phyloP scores from a whole-genome alignment of 2,888 invertebrate species.

The Pammene aurita region DNA sequence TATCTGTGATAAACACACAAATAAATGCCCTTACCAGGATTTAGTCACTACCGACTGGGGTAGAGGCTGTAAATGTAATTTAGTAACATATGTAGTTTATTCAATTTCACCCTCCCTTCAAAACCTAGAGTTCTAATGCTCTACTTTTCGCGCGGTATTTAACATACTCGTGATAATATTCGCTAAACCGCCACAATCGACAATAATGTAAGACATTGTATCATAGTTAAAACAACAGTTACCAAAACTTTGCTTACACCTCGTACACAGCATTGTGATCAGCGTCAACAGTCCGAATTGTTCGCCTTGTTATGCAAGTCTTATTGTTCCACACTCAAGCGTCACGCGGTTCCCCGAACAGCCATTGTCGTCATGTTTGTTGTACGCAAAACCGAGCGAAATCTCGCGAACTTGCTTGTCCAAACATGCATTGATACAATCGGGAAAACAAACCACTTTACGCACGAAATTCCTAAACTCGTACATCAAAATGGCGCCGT shows the following conservation, averaged over 20 bases:
- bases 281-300: slow-evolving; percentile 72
- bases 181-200: slow-evolving; percentile 38
- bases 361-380: slow-evolving; percentile 80
- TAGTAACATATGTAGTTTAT: too few species aligned
- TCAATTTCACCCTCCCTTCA: neutral
- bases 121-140: neutral
- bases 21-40: too few species aligned
- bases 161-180: slow-evolving; percentile 28
- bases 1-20: too few species aligned
- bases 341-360: slow-evolving; percentile 75
- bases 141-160: neutral
- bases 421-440: slow-evolving; percentile 67
- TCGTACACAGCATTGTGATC: slow-evolving; percentile 69
- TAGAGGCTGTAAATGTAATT: too few species aligned
- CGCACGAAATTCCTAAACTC: slow-evolving; percentile 37
- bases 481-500: slow-evolving; percentile 29
- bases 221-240: slow-evolving; percentile 55
- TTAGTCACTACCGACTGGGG: too few species aligned
- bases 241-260: slow-evolving; percentile 65
- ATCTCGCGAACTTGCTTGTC: slow-evolving; percentile 72
- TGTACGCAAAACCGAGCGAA: slow-evolving; percentile 69
- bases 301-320: slow-evolving; percentile 73
- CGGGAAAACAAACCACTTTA: slow-evolving; percentile 48
- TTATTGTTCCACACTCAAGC: slow-evolving; percentile 76
- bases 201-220: slow-evolving; percentile 44